These are phyloP conservation scores for Rattus norvegicus DNA, from an alignment of 2,113 vertebrate genomes.

Conservation along the genomic window GRCr8 NC_086039.1:36342501-36343000, in stretches of 20 bases:
- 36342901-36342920: not conserved
- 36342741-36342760: conserved; percentile 13
- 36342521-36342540: conserved; percentile 10
- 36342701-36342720: not conserved
- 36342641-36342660: not conserved
- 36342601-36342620: conserved; percentile 28
- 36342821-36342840: not conserved
- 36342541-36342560: not conserved
- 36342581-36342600: conserved; percentile 31
- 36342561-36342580: conserved; percentile 1
- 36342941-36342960: not conserved
- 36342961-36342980: conserved; percentile 47
- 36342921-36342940: conserved; percentile 50
- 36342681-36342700: too few species aligned
- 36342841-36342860: not conserved
- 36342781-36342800: conserved; percentile 23
- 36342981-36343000: not conserved
- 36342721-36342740: not conserved
- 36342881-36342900: conserved; percentile 43
- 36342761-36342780: not conserved
- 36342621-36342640: conserved; percentile 33
- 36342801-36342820: conserved; percentile 13
- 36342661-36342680: not conserved
- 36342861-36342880: not conserved
- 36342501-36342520: not conserved